Evolutionary conservation across 2,797 vertebrate species (phyloP).

Genomic region (Liparis tanakae): DNA sequence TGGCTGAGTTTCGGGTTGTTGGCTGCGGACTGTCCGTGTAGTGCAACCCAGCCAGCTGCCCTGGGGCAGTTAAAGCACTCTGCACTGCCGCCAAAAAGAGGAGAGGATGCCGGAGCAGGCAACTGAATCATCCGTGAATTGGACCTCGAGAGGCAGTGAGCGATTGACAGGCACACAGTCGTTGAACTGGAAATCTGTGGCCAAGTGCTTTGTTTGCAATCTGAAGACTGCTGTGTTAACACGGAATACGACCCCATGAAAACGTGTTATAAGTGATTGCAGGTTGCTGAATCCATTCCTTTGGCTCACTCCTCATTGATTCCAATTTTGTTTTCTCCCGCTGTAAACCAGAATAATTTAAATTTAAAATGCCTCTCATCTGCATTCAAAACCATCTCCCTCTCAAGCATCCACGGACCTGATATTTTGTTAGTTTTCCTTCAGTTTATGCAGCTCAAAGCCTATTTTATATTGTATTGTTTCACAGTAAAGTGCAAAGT

Average conservation of each 20-base stretch:
- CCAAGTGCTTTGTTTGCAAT: constrained; percentile 74
- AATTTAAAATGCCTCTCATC: constrained; percentile 7
- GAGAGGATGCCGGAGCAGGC: constrained; percentile 68
- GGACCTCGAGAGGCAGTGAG: constrained; percentile 73
- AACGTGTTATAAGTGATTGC: constrained; percentile 41
- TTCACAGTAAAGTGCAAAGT: constrained; percentile 21
- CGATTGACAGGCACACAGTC: constrained; percentile 73
- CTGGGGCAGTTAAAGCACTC: constrained; percentile 78
- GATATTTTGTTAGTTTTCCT: constrained; percentile 9
- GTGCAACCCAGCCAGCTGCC: constrained; percentile 66
- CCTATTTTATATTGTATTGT: constrained; percentile 23
- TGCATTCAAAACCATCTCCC: constrained; percentile 13
- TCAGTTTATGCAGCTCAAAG: constrained; percentile 32
- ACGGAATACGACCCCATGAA: constrained; percentile 29
- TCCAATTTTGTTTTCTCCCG: constrained; percentile 18
- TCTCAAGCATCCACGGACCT: constrained; percentile 18
- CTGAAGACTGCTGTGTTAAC: constrained; percentile 51
- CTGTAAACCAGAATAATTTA: constrained; percentile 14
- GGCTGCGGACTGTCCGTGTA: constrained; percentile 53
- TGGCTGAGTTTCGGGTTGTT: constrained; percentile 51
- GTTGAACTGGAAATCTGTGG: constrained; percentile 76
- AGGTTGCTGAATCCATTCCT: constrained; percentile 33
- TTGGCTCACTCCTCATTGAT: constrained; percentile 25
- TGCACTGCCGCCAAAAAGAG: constrained; percentile 69
- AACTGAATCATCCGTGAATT: constrained; percentile 78